Percentiles rank a stretch among this genome's conserved stretches.
phyloP scores from a whole-genome alignment of 2,113 vertebrate species.

The Heterocephalus glaber region DNA sequence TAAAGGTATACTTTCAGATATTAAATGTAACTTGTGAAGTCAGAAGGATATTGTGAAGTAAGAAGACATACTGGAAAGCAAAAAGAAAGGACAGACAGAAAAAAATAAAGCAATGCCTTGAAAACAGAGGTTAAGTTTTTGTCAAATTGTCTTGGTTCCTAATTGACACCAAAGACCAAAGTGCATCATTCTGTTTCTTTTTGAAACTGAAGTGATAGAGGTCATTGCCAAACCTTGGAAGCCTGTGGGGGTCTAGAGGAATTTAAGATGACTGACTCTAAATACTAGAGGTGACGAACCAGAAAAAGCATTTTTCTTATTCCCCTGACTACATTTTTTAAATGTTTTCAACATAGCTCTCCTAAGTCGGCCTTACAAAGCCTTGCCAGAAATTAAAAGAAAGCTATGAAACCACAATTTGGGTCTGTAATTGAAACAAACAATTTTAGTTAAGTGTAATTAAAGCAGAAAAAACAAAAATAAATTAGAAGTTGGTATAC shows the following conservation, averaged over 20 bases:
- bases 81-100: neutral
- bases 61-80: neutral
- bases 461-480: constrained; percentile 53
- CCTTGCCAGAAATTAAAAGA: constrained; percentile 22
- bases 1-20: neutral
- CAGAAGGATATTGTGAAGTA: neutral
- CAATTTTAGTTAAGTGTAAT: constrained; percentile 47
- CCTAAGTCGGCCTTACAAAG: neutral
- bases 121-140: constrained; percentile 48
- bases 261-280: constrained; percentile 21
- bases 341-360: constrained; percentile 41
- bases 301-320: constrained; percentile 48
- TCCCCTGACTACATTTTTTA: neutral
- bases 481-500: constrained; percentile 33
- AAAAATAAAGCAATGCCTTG: neutral
- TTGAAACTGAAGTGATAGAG: neutral
- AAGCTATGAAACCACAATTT: constrained; percentile 57
- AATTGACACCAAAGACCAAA: constrained; percentile 43
- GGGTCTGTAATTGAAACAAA: constrained; percentile 66
- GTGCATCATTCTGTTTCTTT: neutral
- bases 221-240: neutral
- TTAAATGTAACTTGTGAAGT: neutral
- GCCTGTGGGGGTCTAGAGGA: neutral
- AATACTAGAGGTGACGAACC: constrained; percentile 28
- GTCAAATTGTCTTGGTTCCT: constrained; percentile 45